Base-by-base conservation (phyloP, 2,888 invertebrate species). In the Biston betularia region DNA sequence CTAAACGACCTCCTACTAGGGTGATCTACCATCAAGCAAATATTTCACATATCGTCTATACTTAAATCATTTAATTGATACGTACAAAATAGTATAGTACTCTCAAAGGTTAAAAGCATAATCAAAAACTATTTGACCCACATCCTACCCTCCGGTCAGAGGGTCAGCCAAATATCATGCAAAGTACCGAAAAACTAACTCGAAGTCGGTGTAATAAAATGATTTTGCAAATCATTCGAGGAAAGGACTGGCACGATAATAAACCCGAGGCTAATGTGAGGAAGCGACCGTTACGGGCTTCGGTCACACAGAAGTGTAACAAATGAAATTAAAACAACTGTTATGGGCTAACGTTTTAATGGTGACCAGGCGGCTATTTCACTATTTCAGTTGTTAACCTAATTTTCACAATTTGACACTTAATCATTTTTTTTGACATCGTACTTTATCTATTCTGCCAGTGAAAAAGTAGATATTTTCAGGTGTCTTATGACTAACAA, bases 181-280 rank as follows among this genome's bases (percentile, higher is more conserved):
- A 61, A 61, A 61, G 34, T 61, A 54, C 53, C 63, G 38, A 49
- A 63, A 66, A 59, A 48, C 66, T 49, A 63, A 67, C 57, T 57
- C 12, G 15, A 53, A 62, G 78, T 78, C 79, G 81, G 81, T 80
- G 71, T 80, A 55, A 63, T 54, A 54, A 67, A 67, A 67, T 62
- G 24, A 62, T 67, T 70, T 67, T 59, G 70, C 67, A 67, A 70
- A 59, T 67, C 62, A 67, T 70, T 57, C 58, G 14, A 40, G 58
- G 55, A 57, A 49, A 49, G 59, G 49, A 15, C 33, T 40, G 53
- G 53, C 57, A 24, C n/a, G 52, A 35, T 48, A 63, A 57, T 52
- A 65, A 52, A 63, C 50, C 55, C 38, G 10, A 53, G 55, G 40
- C 48, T 63, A 66, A 66, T 57, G 53, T 45, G 45, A 45, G 56